Conservation (phyloP, 2,113 vertebrate species). For the Myocastor coypus region DNA sequence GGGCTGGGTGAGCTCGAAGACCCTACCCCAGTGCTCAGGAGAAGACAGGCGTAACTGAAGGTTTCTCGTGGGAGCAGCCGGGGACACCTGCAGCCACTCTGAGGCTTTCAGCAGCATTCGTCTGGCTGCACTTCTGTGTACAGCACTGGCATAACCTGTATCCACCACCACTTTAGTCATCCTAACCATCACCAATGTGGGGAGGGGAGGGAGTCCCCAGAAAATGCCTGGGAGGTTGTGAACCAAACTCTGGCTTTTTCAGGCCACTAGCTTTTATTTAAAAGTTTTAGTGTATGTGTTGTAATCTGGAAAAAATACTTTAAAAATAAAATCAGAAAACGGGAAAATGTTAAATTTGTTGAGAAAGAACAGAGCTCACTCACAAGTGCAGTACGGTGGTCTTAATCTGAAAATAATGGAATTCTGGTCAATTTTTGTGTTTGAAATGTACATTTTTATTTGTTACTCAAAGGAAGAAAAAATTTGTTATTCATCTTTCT, state of each 20-base stretch:
- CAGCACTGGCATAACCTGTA: not conserved
- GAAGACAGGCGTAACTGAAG: too few species aligned
- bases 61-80: not conserved
- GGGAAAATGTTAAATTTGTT: not conserved
- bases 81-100: not conserved
- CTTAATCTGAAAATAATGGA: not conserved
- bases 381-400: not conserved
- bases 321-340: conserved; percentile 36
- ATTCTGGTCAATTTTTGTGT: not conserved
- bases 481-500: not conserved
- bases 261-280: not conserved
- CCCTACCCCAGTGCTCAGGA: not conserved
- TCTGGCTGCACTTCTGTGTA: not conserved
- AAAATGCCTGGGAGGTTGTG: not conserved
- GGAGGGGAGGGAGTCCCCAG: not conserved
- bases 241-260: not conserved
- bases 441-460: conserved; percentile 6
- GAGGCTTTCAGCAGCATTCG: not conserved
- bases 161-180: not conserved
- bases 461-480: conserved; percentile 49
- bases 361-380: not conserved
- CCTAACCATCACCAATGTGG: not conserved
- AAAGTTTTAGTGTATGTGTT: not conserved
- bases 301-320: not conserved
- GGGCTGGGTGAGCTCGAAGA: too few species aligned